Base-by-base conservation (phyloP, 2,888 invertebrate species). In the Callyntrura guangdongensis region DNA sequence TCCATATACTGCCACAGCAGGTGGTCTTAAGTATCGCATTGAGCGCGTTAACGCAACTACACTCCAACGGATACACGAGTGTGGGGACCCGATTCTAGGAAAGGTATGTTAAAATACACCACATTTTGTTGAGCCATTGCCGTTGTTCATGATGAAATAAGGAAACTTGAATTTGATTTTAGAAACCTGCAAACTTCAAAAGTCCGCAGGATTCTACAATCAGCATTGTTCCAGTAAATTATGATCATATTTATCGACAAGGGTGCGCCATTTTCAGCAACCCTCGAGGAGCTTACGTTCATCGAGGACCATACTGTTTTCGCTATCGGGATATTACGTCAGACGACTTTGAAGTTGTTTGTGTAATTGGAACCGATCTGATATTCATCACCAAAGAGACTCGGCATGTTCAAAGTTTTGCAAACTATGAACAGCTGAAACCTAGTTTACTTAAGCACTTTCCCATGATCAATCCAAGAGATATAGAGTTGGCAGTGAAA, bases 361-460 rank as follows among this genome's bases (percentile, higher is more conserved):
- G 91, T n/a, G 64, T 90, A 22, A 59, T 88, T 2, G 92, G 92
- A 20, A 87, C 49, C 1, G 92, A 92, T 14, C 61, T 92, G 8
- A 83, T 92, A 8, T 72, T 88, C 45, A 92, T 92, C 27, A 92
- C 92, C 0, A 92, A 91, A 36, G 92, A 92, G 8, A 92, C 92
- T 0, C 59, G 92, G 9, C 36, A 59, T 9, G 85, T 79, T 0
- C 81, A 92, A 53, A 36, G 25, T 2, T 92, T 92, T 49, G 20
- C 17, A 14, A 67, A 25, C 14, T 92, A 90, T 12, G 59, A 81
- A 22, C 86, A 87, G 0, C 25, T 92, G 0, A 22, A 86, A 12
- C 91, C 92, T 20, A 56, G 25, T 49, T 11, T 92, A 47, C 22
- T 64, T 0, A 74, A 92, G 27, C 92, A 91, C 53, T 92, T 92